phyloP scores from a whole-genome alignment of 2,113 vertebrate genomes.

The Ailuropoda melanoleuca region DNA sequence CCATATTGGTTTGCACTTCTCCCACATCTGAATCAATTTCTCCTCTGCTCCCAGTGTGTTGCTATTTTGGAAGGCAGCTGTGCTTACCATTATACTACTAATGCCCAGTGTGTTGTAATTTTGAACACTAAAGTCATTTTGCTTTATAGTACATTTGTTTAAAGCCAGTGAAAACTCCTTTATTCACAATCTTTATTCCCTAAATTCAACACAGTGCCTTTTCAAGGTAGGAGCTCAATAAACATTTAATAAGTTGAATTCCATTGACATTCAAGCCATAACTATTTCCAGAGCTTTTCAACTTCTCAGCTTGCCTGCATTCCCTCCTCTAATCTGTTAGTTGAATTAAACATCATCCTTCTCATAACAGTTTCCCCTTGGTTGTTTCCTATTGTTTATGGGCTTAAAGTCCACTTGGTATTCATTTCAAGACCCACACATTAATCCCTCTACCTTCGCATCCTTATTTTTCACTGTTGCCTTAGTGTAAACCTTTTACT shows the following conservation, averaged over 20 bases:
- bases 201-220: not conserved
- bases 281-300: not conserved
- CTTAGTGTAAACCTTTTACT: not conserved
- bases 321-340: not conserved
- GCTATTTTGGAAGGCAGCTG: not conserved
- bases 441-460: not conserved
- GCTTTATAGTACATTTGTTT: not conserved
- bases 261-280: not conserved
- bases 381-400: not conserved
- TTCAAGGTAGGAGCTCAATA: not conserved
- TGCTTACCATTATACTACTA: too few species aligned
- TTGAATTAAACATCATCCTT: not conserved
- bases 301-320: not conserved
- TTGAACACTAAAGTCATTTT: not conserved
- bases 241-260: not conserved
- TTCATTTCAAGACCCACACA: not conserved
- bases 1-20: not conserved
- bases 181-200: not conserved
- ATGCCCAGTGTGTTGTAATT: not conserved
- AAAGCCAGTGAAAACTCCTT: not conserved
- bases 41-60: not conserved
- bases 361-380: not conserved
- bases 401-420: not conserved
- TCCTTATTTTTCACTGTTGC: constrained; percentile 24
- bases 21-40: not conserved